Percentiles rank a stretch among this genome's conserved stretches.
Conservation (phyloP, 2,113 vertebrate species). For the Scatophagus argus region DNA sequence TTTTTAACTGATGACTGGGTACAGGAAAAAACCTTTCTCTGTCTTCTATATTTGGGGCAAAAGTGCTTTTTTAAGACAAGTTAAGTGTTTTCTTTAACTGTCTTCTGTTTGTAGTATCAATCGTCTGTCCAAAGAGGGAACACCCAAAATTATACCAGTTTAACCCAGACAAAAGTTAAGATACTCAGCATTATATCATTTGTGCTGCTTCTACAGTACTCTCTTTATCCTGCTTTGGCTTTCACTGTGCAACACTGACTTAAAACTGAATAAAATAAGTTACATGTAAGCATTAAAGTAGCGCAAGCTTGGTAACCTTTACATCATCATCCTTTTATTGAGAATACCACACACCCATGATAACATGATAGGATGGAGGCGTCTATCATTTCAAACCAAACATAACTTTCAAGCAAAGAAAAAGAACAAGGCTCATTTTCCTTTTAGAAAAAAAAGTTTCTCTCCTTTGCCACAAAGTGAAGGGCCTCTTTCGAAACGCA, state of each 20-base stretch:
- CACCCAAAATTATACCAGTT: background rate
- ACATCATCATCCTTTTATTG: slow-evolving; percentile 83
- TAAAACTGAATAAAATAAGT: background rate
- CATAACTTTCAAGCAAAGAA: slow-evolving; percentile 74
- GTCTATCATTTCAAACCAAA: slow-evolving; percentile 75
- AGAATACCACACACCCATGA: slow-evolving; percentile 79
- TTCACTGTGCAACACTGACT: background rate
- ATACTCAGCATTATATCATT: background rate
- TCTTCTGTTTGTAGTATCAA: background rate
- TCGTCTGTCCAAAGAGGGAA: background rate
- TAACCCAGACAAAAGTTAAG: background rate
- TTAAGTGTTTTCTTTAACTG: background rate
- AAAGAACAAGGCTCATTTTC: slow-evolving; percentile 62
- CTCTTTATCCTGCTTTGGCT: background rate
- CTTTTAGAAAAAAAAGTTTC: slow-evolving; percentile 61
- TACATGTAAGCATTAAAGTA: slow-evolving; percentile 17
- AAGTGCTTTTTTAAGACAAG: background rate
- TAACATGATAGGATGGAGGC: slow-evolving; percentile 63
- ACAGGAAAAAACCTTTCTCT: background rate
- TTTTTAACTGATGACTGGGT: background rate
- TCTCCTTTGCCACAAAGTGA: slow-evolving; percentile 68
- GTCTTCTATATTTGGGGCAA: background rate
- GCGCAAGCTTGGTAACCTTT: slow-evolving; percentile 27
- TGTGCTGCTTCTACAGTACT: background rate
- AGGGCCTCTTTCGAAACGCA: slow-evolving; percentile 53